phyloP scores from a whole-genome alignment of 2,797 vertebrate genomes.

The Cyprinodon diabolis region DNA sequence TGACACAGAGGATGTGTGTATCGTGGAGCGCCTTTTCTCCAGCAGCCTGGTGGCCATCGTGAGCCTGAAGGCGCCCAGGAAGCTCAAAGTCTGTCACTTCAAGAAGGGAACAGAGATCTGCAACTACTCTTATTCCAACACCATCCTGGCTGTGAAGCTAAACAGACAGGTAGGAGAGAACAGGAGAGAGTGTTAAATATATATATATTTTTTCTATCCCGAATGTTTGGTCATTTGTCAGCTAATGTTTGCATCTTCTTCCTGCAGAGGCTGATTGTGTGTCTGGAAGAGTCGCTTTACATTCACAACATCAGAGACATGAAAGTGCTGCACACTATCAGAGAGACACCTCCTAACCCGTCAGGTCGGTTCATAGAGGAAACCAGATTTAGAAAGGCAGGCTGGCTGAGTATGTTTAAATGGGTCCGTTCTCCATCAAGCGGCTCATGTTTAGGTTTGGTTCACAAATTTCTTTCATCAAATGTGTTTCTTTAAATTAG shows the following conservation, averaged over 20 bases:
- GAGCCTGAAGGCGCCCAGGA: conserved; percentile 97
- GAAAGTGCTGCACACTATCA: conserved; percentile 98
- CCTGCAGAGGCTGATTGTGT: conserved; percentile 93
- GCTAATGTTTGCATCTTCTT: conserved; percentile 11
- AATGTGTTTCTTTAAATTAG: no score
- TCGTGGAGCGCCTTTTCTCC: conserved; percentile 97
- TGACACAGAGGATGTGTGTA: conserved; percentile 98
- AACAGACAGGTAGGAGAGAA: conserved; percentile 89
- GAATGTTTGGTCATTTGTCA: background rate
- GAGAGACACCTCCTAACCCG: conserved; percentile 97
- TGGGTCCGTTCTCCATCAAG: background rate
- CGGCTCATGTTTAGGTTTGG: no score
- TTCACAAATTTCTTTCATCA: no score
- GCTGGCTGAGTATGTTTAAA: background rate
- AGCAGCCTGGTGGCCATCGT: conserved; percentile 98
- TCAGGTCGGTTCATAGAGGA: conserved; percentile 80
- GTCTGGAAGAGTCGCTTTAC: conserved; percentile 98
- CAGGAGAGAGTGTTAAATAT: background rate
- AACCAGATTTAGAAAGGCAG: background rate
- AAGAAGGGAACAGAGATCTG: conserved; percentile 99
- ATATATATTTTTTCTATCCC: background rate
- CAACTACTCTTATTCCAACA: conserved; percentile 99
- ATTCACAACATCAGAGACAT: conserved; percentile 99
- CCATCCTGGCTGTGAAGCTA: conserved; percentile 96
- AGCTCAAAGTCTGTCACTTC: conserved; percentile 99